A percentile compares a stretch with the other conserved stretches of the same genome.
Conservation (phyloP, 1,140 invertebrate genomes). For the Pseudomyrmex gracilis region DNA sequence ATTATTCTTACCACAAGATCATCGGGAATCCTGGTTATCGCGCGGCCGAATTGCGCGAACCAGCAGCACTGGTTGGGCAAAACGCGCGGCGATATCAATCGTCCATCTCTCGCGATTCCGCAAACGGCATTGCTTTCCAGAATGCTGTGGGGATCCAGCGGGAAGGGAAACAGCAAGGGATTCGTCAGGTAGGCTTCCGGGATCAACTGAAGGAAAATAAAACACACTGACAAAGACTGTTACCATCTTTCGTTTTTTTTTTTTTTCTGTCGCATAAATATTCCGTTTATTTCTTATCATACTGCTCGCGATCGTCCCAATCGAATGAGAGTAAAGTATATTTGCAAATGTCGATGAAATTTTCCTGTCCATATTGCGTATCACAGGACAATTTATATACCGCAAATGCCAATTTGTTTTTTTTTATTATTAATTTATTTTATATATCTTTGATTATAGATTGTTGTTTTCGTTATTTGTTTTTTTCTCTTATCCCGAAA, state of each 20-base stretch:
- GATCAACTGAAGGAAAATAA: constrained; percentile 72
- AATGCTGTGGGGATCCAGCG: constrained; percentile 57
- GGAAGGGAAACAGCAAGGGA: constrained; percentile 75
- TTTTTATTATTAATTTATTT: too few species aligned
- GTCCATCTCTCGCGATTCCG: constrained; percentile 63
- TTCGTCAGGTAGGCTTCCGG: constrained; percentile 76
- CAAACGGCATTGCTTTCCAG: constrained; percentile 40
- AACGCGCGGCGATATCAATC: constrained; percentile 64
- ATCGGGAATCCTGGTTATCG: constrained; percentile 53
- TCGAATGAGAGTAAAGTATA: constrained; percentile 59
- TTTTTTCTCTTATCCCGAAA: not conserved
- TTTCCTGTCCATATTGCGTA: constrained; percentile 15
- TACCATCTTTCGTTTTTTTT: constrained; percentile 29
- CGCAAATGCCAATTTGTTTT: constrained; percentile 36
- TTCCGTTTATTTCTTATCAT: constrained; percentile 65
- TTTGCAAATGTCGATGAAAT: constrained; percentile 26
- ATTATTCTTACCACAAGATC: constrained; percentile 53
- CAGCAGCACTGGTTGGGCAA: constrained; percentile 75
- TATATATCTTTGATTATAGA: not conserved
- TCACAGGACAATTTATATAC: constrained; percentile 34
- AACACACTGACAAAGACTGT: constrained; percentile 13
- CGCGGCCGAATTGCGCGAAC: constrained; percentile 47
- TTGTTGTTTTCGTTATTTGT: too few species aligned
- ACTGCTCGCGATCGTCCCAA: constrained; percentile 53
- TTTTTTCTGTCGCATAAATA: constrained; percentile 64